These are phyloP conservation scores for Cheilosia scutellata DNA, from an alignment of 2,888 invertebrate species.

Conservation along the genomic window DNA sequence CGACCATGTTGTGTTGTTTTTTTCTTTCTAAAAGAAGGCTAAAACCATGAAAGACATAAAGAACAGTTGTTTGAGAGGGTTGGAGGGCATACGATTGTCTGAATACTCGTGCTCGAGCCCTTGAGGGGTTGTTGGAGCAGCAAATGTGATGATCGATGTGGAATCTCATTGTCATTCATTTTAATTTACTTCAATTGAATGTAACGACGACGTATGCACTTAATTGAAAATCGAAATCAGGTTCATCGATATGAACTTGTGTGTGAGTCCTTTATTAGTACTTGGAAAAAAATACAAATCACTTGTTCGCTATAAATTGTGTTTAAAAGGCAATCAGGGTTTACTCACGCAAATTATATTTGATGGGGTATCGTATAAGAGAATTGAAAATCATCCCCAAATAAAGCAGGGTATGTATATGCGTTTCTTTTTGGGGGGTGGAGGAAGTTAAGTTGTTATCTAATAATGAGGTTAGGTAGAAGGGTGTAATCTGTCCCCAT, in stretches of 20 bases:
- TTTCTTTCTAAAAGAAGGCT: too few relatives aligned
- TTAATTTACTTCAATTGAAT: slow-evolving; percentile 57
- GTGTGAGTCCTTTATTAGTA: slow-evolving; percentile 31
- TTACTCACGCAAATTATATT: too few relatives aligned
- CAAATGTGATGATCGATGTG: slow-evolving; percentile 43
- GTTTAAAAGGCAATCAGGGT: slow-evolving; percentile 37
- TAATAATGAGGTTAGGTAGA: background rate
- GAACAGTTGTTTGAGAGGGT: too few relatives aligned
- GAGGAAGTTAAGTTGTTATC: slow-evolving; percentile 12
- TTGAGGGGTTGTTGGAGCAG: background rate
- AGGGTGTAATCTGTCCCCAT: too few relatives aligned
- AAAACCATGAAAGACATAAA: too few relatives aligned
- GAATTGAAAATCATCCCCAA: slow-evolving; percentile 17
- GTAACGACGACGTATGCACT: slow-evolving; percentile 19
- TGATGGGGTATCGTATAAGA: background rate
- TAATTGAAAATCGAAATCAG: slow-evolving; percentile 48
- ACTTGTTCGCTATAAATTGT: slow-evolving; percentile 29
- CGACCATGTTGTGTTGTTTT: too few relatives aligned
- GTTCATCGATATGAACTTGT: slow-evolving; percentile 5
- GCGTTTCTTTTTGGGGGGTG: background rate
- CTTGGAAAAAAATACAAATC: slow-evolving; percentile 30
- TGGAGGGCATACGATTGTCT: too few relatives aligned
- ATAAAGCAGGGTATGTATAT: background rate
- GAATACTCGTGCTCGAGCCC: too few relatives aligned
- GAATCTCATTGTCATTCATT: slow-evolving; percentile 42